Evolutionary conservation across 1,140 invertebrate species (phyloP).

Genomic region (Cyphomyrmex costatus): DNA sequence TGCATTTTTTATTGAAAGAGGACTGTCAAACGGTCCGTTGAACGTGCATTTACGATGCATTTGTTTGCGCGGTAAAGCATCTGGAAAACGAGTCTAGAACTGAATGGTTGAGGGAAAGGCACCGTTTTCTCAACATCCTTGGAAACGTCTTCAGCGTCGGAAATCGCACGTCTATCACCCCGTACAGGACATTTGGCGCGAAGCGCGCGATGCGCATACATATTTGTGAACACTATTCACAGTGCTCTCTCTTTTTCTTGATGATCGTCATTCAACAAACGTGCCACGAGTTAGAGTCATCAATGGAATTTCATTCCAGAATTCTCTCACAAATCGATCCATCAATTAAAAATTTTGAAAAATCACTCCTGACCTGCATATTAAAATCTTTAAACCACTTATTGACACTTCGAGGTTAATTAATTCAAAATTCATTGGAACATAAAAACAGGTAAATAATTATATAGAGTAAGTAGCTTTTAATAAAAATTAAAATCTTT

Average conservation of each 20-base stretch:
- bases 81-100: slow-evolving; percentile 16
- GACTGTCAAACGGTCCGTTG: neutral
- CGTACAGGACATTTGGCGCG: slow-evolving; percentile 48
- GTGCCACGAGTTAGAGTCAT: slow-evolving; percentile 63
- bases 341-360: slow-evolving; percentile 53
- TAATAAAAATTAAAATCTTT: neutral
- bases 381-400: neutral
- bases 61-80: neutral
- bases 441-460: neutral
- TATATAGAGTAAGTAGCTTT: neutral
- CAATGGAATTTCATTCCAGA: slow-evolving; percentile 65
- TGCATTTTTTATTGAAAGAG: slow-evolving; percentile 19
- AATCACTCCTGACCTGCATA: neutral
- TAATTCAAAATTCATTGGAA: neutral
- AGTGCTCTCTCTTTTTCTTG: neutral
- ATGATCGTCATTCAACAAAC: slow-evolving; percentile 65
- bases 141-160: slow-evolving; percentile 61
- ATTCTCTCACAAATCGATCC: slow-evolving; percentile 37
- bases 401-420: neutral
- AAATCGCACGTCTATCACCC: slow-evolving; percentile 68
- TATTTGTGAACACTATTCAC: slow-evolving; percentile 48
- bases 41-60: slow-evolving; percentile 6
- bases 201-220: slow-evolving; percentile 63
- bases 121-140: slow-evolving; percentile 62
- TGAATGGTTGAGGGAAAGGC: slow-evolving; percentile 13